phyloP scores from a whole-genome alignment of 2,113 vertebrate species.

The Tychaedon coryphoeus region DNA sequence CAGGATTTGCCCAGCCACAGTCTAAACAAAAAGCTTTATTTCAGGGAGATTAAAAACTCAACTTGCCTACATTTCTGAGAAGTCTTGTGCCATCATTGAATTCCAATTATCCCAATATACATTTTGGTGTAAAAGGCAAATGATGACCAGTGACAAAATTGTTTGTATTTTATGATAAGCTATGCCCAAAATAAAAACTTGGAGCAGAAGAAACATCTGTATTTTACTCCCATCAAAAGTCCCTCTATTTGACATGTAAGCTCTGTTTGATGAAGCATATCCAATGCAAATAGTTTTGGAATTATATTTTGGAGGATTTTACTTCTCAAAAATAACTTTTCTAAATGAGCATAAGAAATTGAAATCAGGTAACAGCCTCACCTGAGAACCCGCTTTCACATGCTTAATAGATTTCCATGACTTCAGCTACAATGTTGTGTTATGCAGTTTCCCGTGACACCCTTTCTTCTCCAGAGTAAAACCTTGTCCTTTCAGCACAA shows the following conservation, averaged over 20 bases:
- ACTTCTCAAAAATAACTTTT: neutral
- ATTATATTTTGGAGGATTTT: neutral
- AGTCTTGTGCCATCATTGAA: neutral
- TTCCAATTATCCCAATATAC: neutral
- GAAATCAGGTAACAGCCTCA: neutral
- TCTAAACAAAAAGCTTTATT: neutral
- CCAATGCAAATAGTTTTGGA: neutral
- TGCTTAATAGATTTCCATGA: neutral
- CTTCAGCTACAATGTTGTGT: neutral
- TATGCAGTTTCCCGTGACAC: neutral
- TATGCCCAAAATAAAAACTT: neutral
- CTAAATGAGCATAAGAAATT: neutral
- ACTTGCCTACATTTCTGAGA: neutral
- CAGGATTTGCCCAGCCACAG: neutral
- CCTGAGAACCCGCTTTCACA: neutral
- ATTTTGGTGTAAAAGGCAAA: neutral
- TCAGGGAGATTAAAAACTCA: neutral
- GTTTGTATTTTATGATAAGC: neutral
- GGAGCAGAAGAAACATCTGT: neutral
- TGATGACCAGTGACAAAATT: neutral
- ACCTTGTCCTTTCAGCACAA: neutral
- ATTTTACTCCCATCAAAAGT: neutral
- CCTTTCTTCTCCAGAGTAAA: neutral
- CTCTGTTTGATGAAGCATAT: neutral
- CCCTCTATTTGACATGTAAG: neutral